Base-by-base conservation (phyloP, 2,797 vertebrate species). In the Spinus pinus region DNA sequence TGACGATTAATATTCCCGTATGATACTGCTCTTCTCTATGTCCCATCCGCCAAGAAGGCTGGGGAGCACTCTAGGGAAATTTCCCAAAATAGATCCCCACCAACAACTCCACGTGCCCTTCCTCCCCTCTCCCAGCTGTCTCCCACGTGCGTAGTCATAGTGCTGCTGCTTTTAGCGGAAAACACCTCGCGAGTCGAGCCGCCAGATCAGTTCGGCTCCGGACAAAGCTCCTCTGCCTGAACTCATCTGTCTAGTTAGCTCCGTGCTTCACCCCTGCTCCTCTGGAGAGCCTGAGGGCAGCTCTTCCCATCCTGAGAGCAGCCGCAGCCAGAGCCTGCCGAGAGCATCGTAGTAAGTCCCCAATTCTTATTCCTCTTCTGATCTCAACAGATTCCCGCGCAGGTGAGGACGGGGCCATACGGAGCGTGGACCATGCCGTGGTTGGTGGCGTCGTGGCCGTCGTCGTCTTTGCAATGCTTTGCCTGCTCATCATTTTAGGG, bases 401-500 rank as follows among this genome's bases (percentile, higher is more conserved):
- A 39, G 98, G 99, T 30, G 99, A 99, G 94, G 98, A 99, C 30
- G 98, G 98, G 17, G 98, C 98, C 0, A 98, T 99, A 54, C 98
- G 97, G 27, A 97, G 99, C 56, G 99, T 99, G 96, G 99, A 99
- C 97, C 99, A 99, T 7, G 99, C 99, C 6, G 99, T 99, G 98
- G 99, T 99, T 2, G 99, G 99, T 6, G 99, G 99, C 24, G 99
- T 99, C 49, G 99, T 99, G 88, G 99, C 99, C 3, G 99, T 99
- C 95, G 99, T 99, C 87, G 99, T 99, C 97, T 99, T 99, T 33
- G 99, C 99, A 30, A 99, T 99, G 98, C 99, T 99, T 83, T 99
- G 99, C 93, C 98, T 99, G 92, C 99, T 99, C 97, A 99, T 99
- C 97, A 98, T 99, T 96, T 98, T 99, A 92, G 99, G 99, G 93